A percentile compares a stretch with the other conserved stretches of the same genome.
Conservation (phyloP, 1,140 invertebrate genomes). For the Lucilia cuprina region DNA sequence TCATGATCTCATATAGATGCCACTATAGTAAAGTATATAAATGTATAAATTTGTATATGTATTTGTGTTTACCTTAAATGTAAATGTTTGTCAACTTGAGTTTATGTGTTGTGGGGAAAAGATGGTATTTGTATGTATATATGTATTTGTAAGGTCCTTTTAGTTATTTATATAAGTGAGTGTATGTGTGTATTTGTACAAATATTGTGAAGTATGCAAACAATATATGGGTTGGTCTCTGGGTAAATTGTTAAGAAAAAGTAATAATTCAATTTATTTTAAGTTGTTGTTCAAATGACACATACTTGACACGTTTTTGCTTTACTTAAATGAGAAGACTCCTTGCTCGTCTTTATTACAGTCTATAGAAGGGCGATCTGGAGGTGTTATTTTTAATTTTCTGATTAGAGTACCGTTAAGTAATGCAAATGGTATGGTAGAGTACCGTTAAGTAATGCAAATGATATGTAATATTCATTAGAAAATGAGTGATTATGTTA, state of each 20-base stretch:
- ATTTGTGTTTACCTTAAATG: not conserved
- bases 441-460: too few species aligned
- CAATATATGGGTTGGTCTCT: conserved; percentile 6
- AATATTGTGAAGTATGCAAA: not conserved
- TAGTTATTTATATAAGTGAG: not conserved
- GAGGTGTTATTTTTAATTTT: too few species aligned
- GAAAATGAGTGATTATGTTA: too few species aligned
- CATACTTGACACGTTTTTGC: not conserved
- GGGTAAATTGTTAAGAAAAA: conserved; percentile 5
- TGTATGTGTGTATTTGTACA: not conserved
- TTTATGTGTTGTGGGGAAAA: not conserved
- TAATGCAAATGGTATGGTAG: too few species aligned
- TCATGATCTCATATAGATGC: not conserved
- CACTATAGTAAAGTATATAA: not conserved
- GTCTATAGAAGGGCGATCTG: too few species aligned
- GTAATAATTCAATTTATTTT: conserved; percentile 24
- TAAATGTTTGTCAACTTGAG: not conserved
- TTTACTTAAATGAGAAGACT: conserved; percentile 2
- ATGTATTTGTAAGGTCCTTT: not conserved
- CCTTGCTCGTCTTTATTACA: not conserved
- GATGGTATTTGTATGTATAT: not conserved
- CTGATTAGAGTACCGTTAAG: too few species aligned
- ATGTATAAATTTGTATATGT: not conserved
- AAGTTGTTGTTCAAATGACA: not conserved
- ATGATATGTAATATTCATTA: too few species aligned